Evolutionary conservation across 1,140 invertebrate genomes (phyloP).

Genomic region (Oryzaephilus surinamensis): DNA sequence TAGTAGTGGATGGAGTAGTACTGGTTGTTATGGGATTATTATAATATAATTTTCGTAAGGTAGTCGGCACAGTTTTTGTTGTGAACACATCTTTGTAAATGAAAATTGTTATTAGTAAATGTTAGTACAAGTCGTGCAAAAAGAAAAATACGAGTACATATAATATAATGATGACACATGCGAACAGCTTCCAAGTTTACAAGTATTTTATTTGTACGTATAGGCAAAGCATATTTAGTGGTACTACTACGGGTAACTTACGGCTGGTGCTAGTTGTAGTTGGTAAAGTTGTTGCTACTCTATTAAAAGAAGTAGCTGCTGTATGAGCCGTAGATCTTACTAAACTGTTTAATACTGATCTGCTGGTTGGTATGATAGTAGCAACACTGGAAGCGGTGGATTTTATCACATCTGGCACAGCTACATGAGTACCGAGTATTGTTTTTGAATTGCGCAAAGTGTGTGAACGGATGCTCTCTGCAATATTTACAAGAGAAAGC

Average conservation of each 20-base stretch:
- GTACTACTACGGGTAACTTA: conserved; percentile 11
- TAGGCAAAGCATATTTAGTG: background rate
- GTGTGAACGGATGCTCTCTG: conserved; percentile 51
- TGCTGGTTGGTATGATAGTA: conserved; percentile 10
- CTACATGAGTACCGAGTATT: conserved; percentile 48
- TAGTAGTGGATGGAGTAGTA: conserved; percentile 31
- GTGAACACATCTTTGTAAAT: conserved; percentile 17
- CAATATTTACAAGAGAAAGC: conserved; percentile 17
- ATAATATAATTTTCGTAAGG: conserved; percentile 22
- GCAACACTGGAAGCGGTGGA: conserved; percentile 21
- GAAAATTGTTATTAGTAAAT: background rate
- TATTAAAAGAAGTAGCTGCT: conserved; percentile 17
- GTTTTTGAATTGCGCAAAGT: conserved; percentile 48
- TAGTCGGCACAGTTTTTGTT: conserved; percentile 25
- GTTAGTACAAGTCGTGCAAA: no score
- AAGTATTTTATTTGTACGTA: no score
- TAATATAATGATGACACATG: no score
- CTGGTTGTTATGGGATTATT: conserved; percentile 39
- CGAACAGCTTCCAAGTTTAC: no score
- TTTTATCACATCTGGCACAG: conserved; percentile 37
- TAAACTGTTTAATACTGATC: conserved; percentile 15
- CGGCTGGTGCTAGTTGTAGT: conserved; percentile 22
- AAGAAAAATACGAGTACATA: no score
- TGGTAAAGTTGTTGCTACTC: conserved; percentile 16
- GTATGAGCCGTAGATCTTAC: conserved; percentile 18